Base-by-base conservation (phyloP, 2,888 invertebrate genomes). In the Sycophila texana region DNA sequence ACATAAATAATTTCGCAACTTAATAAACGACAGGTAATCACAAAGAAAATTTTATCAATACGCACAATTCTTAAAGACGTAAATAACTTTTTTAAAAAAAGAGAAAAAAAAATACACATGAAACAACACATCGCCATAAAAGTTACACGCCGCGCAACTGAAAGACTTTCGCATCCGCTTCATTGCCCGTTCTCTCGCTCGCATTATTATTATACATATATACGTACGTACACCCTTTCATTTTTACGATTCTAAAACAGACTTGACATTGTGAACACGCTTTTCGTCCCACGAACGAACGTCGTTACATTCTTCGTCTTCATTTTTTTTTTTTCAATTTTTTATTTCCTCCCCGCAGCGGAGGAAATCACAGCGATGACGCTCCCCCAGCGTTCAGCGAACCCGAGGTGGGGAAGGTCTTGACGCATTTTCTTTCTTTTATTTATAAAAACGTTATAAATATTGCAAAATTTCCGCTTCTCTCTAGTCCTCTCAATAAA, bases 131-230 rank as follows among this genome's bases (percentile, higher is more conserved):
- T 39, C 10, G 39, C 39, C 39, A 7, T 61, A 61, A 61, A 61
- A 61, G 14, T 26, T 16, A n/a, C 26, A 61, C 20, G 30, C 12
- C n/a, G 30, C 47, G 53, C 26, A 26, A 67, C 39, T 70, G 77
- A 73, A 26, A 10, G 49, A 80, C 71, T 74, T 65, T 74, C 77
- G 77, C 77, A 80, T 80, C 60, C 77, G 20, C 65, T 66, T 71
- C 76, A 76, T 81, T 78, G 78, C 73, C 73, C 58, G 78, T 78
- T 78, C 75, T 81, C 75, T 81, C 78, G 68, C 67, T 75, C 61
- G 67, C 74, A 61, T 61, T 67, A 72, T 67, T 60, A 60, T 71
- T 58, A 49, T 63, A 55, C 74, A 66, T 73, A 55, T 78, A 18
- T 66, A 72, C 73, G 47, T 47, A 63, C 55, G 61, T 61, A 76